These are phyloP conservation scores for Calosoma granatense DNA, from an alignment of 1,140 invertebrate species.

Conservation along the genomic window DNA sequence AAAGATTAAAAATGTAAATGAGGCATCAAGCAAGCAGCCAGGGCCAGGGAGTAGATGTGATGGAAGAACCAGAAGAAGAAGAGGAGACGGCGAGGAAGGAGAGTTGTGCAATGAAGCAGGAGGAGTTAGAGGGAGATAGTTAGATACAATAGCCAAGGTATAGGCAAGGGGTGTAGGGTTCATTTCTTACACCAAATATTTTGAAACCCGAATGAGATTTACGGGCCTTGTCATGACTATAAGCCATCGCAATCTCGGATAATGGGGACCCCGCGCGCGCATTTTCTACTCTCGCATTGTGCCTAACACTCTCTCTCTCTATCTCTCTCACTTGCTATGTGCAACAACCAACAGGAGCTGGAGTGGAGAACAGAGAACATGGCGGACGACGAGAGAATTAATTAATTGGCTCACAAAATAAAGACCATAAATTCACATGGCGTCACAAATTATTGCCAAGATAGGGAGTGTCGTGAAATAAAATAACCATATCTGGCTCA, in stretches of 20 bases:
- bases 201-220: constrained; percentile 31
- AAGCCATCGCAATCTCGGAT: constrained; percentile 33
- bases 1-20: no score
- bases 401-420: constrained; percentile 38
- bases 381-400: constrained; percentile 31
- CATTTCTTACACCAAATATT: constrained; percentile 23
- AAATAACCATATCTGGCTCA: constrained; percentile 33
- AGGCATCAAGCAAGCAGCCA: no score
- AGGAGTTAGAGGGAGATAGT: no score
- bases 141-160: no score
- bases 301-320: constrained; percentile 9
- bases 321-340: no score
- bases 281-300: constrained; percentile 17
- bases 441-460: constrained; percentile 35
- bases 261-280: constrained; percentile 25
- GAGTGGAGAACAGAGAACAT: constrained; percentile 20
- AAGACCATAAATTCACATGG: constrained; percentile 36
- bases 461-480: constrained; percentile 35
- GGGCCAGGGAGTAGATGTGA: no score
- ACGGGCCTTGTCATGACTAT: constrained; percentile 27
- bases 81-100: no score
- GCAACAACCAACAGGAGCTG: background rate
- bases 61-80: no score
- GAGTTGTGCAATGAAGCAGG: no score
- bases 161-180: background rate